A percentile compares a stretch with the other conserved stretches of the same genome.
Conservation (phyloP, 2,888 invertebrate genomes). For the Calliopum simillimum region DNA sequence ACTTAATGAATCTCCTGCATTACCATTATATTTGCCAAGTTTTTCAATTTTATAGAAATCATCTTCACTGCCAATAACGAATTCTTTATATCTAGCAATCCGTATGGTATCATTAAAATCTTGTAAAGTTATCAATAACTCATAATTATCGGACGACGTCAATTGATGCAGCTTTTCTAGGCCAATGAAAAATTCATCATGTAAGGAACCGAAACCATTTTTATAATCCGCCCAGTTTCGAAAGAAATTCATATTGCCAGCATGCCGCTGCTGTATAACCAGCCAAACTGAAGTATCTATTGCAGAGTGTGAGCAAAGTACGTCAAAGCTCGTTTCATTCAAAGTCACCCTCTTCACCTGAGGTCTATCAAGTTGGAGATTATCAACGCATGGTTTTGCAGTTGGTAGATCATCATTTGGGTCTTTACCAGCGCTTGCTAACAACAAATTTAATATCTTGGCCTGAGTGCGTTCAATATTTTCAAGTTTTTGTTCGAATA, state of each 20-base stretch:
- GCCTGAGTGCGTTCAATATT: too few species aligned
- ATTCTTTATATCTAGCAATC: constrained; percentile 49
- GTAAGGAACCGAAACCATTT: constrained; percentile 48
- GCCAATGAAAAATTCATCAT: constrained; percentile 52
- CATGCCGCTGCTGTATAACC: constrained; percentile 49
- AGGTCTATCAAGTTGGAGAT: too few species aligned
- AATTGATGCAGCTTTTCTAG: constrained; percentile 49
- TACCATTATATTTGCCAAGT: constrained; percentile 47
- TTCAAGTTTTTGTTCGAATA: too few species aligned
- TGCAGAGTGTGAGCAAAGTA: too few species aligned
- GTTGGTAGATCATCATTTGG: too few species aligned
- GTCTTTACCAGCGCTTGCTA: too few species aligned
- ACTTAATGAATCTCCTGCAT: constrained; percentile 50
- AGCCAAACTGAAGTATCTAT: constrained; percentile 41
- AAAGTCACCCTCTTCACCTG: too few species aligned
- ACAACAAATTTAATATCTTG: too few species aligned
- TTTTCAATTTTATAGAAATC: constrained; percentile 49
- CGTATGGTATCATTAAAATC: constrained; percentile 41
- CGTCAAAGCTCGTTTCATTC: too few species aligned
- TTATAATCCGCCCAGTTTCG: constrained; percentile 49
- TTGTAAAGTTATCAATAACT: constrained; percentile 46
- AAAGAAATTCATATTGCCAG: constrained; percentile 49
- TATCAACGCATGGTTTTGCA: too few species aligned
- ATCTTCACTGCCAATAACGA: constrained; percentile 48
- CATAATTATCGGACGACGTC: constrained; percentile 43